Conservation (phyloP, 2,888 invertebrate genomes). For the Pyrochroa serraticornis region DNA sequence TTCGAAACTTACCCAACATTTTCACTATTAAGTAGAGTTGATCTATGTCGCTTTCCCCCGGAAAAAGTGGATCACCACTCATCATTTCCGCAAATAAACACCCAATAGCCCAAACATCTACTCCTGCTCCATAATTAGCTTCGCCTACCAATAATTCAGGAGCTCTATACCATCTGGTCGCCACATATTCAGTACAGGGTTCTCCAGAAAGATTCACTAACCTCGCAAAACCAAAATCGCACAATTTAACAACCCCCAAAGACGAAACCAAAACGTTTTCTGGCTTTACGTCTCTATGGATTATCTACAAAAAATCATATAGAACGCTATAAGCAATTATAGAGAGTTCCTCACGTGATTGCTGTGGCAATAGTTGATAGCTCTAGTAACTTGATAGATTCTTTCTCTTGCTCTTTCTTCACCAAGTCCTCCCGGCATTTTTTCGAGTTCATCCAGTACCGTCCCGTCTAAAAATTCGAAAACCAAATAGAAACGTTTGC, state of each 20-base stretch:
- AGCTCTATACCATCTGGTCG: slow-evolving; percentile 85
- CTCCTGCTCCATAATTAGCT: slow-evolving; percentile 72
- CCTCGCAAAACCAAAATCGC: slow-evolving; percentile 89
- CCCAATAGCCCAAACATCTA: slow-evolving; percentile 89
- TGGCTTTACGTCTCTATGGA: slow-evolving; percentile 88
- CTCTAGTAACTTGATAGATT: slow-evolving; percentile 81
- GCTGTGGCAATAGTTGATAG: slow-evolving; percentile 80
- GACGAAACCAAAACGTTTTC: slow-evolving; percentile 86
- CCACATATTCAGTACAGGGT: slow-evolving; percentile 88
- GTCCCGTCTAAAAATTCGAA: slow-evolving; percentile 90
- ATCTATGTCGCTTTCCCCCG: slow-evolving; percentile 89
- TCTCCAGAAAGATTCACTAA: slow-evolving; percentile 74
- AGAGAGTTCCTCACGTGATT: slow-evolving; percentile 69
- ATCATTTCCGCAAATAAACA: slow-evolving; percentile 86
- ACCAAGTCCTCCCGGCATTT: slow-evolving; percentile 72
- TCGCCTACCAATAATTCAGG: slow-evolving; percentile 87
- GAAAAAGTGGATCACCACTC: slow-evolving; percentile 84
- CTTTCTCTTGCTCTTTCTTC: slow-evolving; percentile 76
- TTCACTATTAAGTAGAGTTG: slow-evolving; percentile 83
- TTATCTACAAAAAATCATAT: slow-evolving; percentile 65
- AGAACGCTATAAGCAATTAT: neutral
- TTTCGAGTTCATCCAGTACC: slow-evolving; percentile 82
- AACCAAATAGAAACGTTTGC: slow-evolving; percentile 83
- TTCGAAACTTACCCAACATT: slow-evolving; percentile 69
- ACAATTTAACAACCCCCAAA: slow-evolving; percentile 83